Conservation (phyloP, 2,113 vertebrate species). For the Hypanus sabinus region DNA sequence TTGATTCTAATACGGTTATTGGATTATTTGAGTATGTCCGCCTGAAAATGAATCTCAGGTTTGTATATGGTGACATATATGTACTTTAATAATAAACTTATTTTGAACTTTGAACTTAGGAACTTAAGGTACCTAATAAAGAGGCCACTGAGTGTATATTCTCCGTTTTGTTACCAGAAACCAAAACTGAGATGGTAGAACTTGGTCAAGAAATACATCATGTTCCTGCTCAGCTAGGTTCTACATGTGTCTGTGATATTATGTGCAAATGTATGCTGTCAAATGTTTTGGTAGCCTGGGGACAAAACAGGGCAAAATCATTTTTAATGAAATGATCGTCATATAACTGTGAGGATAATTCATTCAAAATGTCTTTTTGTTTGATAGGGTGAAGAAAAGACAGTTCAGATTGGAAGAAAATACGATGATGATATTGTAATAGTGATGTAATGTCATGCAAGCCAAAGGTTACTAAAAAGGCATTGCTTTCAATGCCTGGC, state of each 20-base stretch:
- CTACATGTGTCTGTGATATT: conserved; percentile 21
- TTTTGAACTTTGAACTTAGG: too few species aligned
- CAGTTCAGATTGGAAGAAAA: not conserved
- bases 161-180: not conserved
- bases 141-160: not conserved
- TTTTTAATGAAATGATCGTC: conserved; percentile 30
- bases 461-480: not conserved
- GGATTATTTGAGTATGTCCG: too few species aligned
- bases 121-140: too few species aligned
- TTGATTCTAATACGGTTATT: too few species aligned
- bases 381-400: not conserved
- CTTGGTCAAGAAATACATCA: not conserved
- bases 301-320: conserved; percentile 25
- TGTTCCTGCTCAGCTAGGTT: not conserved
- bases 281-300: not conserved
- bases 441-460: not conserved
- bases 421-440: not conserved
- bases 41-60: too few species aligned
- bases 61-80: too few species aligned
- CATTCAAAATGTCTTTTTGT: conserved; percentile 15
- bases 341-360: conserved; percentile 28
- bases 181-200: not conserved
- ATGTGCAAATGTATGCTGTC: conserved; percentile 30
- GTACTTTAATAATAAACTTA: too few species aligned
- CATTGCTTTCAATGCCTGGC: not conserved